These are phyloP conservation scores for Drosophila heteroneura DNA, from an alignment of 2,888 invertebrate genomes.

Conservation along the genomic window DNA sequence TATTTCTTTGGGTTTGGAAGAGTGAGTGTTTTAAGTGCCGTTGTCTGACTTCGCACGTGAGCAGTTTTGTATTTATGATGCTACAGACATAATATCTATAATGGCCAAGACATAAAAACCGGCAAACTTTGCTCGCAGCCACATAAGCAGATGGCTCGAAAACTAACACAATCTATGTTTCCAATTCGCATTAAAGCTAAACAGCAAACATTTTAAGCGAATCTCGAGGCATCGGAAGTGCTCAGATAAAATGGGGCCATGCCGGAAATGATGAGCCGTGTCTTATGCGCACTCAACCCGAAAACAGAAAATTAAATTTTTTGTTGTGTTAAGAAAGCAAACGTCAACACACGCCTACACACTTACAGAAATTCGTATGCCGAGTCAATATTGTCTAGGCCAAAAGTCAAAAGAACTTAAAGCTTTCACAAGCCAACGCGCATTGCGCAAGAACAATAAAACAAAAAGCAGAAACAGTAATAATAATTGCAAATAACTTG, in stretches of 20 bases:
- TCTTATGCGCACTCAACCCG: constrained; percentile 62
- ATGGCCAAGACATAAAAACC: constrained; percentile 47
- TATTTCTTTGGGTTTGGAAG: constrained; percentile 62
- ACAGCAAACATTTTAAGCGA: constrained; percentile 27
- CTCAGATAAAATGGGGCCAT: constrained; percentile 34
- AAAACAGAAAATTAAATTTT: constrained; percentile 74
- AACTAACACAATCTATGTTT: constrained; percentile 35
- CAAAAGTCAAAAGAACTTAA: constrained; percentile 61
- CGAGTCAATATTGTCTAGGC: constrained; percentile 61
- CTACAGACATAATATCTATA: constrained; percentile 67
- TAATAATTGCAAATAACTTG: constrained; percentile 77
- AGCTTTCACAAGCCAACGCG: constrained; percentile 64
- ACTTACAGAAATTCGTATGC: constrained; percentile 19
- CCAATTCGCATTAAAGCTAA: constrained; percentile 30
- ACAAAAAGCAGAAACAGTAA: constrained; percentile 45
- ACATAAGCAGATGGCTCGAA: constrained; percentile 12
- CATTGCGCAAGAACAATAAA: constrained; percentile 36
- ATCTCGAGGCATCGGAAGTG: constrained; percentile 33
- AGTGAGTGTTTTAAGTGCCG: constrained; percentile 20
- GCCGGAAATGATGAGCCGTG: constrained; percentile 62
- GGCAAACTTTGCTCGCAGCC: constrained; percentile 17
- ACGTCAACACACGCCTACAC: constrained; percentile 33
- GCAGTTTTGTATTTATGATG: constrained; percentile 53
- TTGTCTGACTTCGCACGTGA: constrained; percentile 39
- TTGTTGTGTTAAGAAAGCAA: constrained; percentile 54